Evolutionary conservation across 2,113 vertebrate genomes (phyloP), one percentile per base, ranked within the genome.

Genomic region (Scophthalmus maximus): DNA sequence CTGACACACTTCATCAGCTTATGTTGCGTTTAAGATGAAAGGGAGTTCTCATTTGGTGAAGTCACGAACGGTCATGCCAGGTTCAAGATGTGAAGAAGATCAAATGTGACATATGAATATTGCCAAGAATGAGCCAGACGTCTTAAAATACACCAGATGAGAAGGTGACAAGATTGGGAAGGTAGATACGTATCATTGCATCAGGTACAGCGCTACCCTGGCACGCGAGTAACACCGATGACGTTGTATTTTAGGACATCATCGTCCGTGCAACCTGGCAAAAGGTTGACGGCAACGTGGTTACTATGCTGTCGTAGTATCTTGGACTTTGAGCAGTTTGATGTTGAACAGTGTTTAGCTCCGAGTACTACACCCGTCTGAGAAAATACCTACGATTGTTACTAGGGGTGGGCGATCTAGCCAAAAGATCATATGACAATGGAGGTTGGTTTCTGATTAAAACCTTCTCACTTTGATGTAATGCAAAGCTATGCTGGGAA

Each of bases 11-110:
- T 63, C 73, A 76, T 80, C 61, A 62, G 52, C 56, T 67, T 20
- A n/a, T 40, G 80, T 47, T 82, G 73, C 51, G 3, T 82, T 68
- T 34, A 20, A 51, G 63, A 79, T 78, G 68, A 87, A 87, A 83
- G 50, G 51, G 27, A 57, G 50, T 51, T 68, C 53, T 80, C 14
- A 2, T 76, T 64, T 27, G 55, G 53, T 50, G 1, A 17, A 52
- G 61, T 75, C 55, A 8, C 73, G 71, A 82, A 85, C n/a, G 68
- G 50, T 64, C 44, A 30, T 1, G 11, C 12, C 53, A 30, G 34
- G 55, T 27, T 73, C 30, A 70, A 7, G 8, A n/a, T 20, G 42
- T 46, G 4, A 6, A 2, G n/a, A 53, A 18, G 34, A 73, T 69
- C 30, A 53, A 69, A 67, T 47, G 22, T 38, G 68, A 71, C 22